Conservation (phyloP, 2,797 vertebrate genomes). For the Cercopithecus neglectus region DNA sequence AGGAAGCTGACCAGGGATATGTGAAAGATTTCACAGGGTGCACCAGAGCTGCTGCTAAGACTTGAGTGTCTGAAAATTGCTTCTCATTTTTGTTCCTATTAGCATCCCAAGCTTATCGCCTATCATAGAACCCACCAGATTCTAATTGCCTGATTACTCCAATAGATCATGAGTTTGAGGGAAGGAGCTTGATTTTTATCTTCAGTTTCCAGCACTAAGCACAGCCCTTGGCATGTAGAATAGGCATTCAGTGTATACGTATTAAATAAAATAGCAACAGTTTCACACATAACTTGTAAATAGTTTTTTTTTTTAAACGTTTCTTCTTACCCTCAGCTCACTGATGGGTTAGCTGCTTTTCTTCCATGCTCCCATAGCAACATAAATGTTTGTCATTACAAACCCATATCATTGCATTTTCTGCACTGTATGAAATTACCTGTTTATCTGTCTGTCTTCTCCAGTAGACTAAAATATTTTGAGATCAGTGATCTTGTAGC, state of each 20-base stretch:
- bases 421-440: neutral
- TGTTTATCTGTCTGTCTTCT: neutral
- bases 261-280: neutral
- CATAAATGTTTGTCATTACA: neutral
- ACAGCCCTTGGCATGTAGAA: neutral
- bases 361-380: neutral
- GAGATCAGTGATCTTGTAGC: neutral
- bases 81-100: neutral
- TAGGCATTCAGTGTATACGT: neutral
- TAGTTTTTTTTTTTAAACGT: neutral
- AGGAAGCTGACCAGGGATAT: neutral
- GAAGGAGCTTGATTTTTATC: neutral
- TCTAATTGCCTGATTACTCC: neutral
- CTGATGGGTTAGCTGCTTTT: neutral
- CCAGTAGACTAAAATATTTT: conserved; percentile 7
- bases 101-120: neutral
- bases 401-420: neutral
- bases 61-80: neutral
- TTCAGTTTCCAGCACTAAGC: neutral
- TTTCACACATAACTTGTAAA: neutral
- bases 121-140: neutral
- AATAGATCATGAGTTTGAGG: neutral
- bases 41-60: neutral
- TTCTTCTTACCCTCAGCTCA: neutral
- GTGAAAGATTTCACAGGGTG: neutral